These are phyloP conservation scores for Bombycilla garrulus DNA, from an alignment of 2,113 vertebrate species.

Conservation along the genomic window DNA sequence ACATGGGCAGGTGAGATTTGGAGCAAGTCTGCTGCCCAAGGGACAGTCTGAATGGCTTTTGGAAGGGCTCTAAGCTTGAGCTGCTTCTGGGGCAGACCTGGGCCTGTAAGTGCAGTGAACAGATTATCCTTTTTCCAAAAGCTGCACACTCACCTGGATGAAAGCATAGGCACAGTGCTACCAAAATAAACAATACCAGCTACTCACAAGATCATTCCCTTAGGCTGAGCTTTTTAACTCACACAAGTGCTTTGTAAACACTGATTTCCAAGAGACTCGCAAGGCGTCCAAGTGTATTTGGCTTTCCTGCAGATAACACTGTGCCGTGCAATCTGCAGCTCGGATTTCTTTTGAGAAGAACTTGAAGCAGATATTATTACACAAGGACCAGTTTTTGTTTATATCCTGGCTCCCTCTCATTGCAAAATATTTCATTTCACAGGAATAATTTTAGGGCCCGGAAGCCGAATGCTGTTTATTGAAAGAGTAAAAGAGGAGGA, in stretches of 20 bases:
- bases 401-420: constrained; percentile 49
- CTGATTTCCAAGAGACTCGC: not conserved
- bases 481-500: constrained; percentile 89
- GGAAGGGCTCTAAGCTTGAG: not conserved
- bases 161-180: not conserved
- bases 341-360: not conserved
- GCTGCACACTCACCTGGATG: not conserved
- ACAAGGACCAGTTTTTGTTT: constrained; percentile 47
- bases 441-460: constrained; percentile 87
- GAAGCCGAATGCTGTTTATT: constrained; percentile 86
- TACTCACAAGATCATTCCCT: not conserved
- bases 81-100: not conserved
- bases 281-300: not conserved
- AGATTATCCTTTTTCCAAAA: not conserved
- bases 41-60: not conserved
- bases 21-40: not conserved
- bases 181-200: not conserved
- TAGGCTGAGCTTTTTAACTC: not conserved
- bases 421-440: constrained; percentile 62
- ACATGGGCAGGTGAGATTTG: not conserved
- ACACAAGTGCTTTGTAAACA: not conserved
- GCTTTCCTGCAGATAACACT: not conserved
- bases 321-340: not conserved
- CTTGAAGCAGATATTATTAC: constrained; percentile 44
- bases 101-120: not conserved